A percentile compares a stretch with the other conserved stretches of the same genome.
Conservation (phyloP, 2,797 vertebrate genomes). For the Silurus lanzhouensis region DNA sequence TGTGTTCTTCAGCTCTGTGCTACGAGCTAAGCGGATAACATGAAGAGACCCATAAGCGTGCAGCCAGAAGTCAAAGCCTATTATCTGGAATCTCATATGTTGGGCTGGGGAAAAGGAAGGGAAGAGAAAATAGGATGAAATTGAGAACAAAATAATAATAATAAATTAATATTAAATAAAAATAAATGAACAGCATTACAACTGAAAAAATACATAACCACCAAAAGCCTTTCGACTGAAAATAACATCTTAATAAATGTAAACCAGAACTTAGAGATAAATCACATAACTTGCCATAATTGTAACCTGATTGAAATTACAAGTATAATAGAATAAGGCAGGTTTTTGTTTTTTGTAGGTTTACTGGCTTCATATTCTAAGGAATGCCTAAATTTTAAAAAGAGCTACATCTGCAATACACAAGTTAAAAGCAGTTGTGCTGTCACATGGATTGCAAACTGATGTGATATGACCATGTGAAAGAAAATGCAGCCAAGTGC, state of each 20-base stretch:
- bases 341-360: too few relatives aligned
- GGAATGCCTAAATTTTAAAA: background rate
- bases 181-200: background rate
- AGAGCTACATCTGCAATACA: background rate
- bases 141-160: background rate
- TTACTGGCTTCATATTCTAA: background rate
- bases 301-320: background rate
- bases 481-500: conserved; percentile 94
- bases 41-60: conserved; percentile 99
- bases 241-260: background rate
- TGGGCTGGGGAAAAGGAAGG: conserved; percentile 63
- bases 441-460: conserved; percentile 85
- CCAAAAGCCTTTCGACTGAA: background rate
- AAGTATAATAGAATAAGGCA: background rate
- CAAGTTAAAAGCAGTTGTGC: conserved; percentile 40
- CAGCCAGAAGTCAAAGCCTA: conserved; percentile 99
- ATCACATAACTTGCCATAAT: background rate
- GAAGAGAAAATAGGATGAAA: conserved; percentile 25
- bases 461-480: conserved; percentile 94
- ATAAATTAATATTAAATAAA: background rate
- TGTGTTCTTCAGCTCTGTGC: conserved; percentile 97
- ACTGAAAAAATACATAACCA: conserved; percentile 8
- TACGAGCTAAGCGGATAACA: conserved; percentile 99
- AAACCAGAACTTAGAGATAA: background rate
- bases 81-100: conserved; percentile 98